phyloP scores from a whole-genome alignment of 2,888 invertebrate genomes.

The Coleophora deauratella region DNA sequence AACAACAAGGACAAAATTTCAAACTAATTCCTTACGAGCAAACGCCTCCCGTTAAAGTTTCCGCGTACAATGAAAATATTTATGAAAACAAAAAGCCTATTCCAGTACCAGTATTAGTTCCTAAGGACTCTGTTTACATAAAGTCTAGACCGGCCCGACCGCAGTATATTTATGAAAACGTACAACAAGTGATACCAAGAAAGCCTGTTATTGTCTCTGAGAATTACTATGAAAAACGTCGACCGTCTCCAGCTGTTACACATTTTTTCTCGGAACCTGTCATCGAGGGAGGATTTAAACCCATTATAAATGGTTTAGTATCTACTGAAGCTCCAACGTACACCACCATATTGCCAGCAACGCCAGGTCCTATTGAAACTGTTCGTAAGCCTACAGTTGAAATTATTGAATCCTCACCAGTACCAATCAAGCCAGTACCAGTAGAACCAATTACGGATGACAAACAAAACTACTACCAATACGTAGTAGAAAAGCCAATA shows the following conservation, averaged over 20 bases:
- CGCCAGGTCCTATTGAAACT: slow-evolving; percentile 21
- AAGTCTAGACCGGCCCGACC: slow-evolving; percentile 46
- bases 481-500: slow-evolving; percentile 29
- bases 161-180: slow-evolving; percentile 38
- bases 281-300: slow-evolving; percentile 55
- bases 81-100: slow-evolving; percentile 38
- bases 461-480: slow-evolving; percentile 44
- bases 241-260: slow-evolving; percentile 22
- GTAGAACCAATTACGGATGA: slow-evolving; percentile 21
- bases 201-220: slow-evolving; percentile 51
- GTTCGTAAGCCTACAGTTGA: slow-evolving; percentile 29
- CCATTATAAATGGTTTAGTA: slow-evolving; percentile 34
- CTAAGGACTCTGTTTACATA: slow-evolving; percentile 43
- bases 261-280: slow-evolving; percentile 42
- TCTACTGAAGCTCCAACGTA: slow-evolving; percentile 34
- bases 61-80: slow-evolving; percentile 23
- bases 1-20: slow-evolving; percentile 48
- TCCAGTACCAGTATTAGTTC: slow-evolving; percentile 30
- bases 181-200: slow-evolving; percentile 27
- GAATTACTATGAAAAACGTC: slow-evolving; percentile 54
- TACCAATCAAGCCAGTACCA: slow-evolving; percentile 22
- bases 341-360: slow-evolving; percentile 25
- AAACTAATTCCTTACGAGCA: slow-evolving; percentile 68
- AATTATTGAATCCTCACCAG: slow-evolving; percentile 23
- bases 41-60: slow-evolving; percentile 52